Evolutionary conservation across 2,113 vertebrate genomes (phyloP).

Genomic region (Hystrix brachyura): DNA sequence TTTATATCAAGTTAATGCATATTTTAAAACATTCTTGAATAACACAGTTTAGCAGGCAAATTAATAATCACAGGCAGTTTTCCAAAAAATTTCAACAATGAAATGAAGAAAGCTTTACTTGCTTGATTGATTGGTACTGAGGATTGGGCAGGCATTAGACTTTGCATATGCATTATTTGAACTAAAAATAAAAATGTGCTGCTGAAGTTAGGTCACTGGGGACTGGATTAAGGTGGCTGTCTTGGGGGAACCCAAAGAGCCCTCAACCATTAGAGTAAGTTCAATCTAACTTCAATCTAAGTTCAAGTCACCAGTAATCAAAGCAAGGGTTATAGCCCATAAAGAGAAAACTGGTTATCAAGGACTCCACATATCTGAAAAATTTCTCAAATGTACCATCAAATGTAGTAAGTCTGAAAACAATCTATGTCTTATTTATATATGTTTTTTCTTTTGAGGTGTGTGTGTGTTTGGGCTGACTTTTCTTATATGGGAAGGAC

Average conservation of each 20-base stretch:
- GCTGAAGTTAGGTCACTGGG: neutral
- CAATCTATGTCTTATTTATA: neutral
- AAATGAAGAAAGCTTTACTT: neutral
- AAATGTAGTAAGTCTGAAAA: neutral
- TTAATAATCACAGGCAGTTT: neutral
- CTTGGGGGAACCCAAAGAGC: neutral
- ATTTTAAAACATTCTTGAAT: neutral
- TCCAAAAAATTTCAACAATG: neutral
- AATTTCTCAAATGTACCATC: neutral
- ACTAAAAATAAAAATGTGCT: neutral
- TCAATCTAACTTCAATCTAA: neutral
- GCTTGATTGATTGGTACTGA: neutral
- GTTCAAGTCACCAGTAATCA: neutral
- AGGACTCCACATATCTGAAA: neutral
- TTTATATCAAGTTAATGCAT: neutral
- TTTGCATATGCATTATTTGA: neutral
- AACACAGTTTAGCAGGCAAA: constrained; percentile 3
- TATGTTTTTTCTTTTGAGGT: neutral
- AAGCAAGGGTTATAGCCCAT: neutral
- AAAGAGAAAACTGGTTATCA: neutral
- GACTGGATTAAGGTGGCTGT: too few relatives aligned
- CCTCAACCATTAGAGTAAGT: neutral
- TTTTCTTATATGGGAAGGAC: neutral
- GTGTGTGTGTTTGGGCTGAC: neutral
- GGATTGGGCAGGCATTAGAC: neutral